Evolutionary conservation across 2,888 invertebrate genomes (phyloP), one percentile per base, ranked within the genome.

Genomic region (Microctonus brassicae): DNA sequence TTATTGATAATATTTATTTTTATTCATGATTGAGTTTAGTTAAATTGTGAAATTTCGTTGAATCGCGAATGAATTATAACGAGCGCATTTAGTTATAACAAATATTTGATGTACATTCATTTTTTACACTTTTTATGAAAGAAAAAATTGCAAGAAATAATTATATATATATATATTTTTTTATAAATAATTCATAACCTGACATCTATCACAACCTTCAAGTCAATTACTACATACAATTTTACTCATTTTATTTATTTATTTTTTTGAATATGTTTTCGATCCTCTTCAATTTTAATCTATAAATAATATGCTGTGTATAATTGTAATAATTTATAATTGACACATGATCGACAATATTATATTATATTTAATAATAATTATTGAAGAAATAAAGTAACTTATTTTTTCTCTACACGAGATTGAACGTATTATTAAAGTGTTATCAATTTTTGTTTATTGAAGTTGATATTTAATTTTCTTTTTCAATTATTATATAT

Each of bases 11-110:
- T 26, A 26, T n/a, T 57, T 17, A 57, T 4, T 26, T n/a, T 26
- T 29, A 57, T 22, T 22, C 13, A 26, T 26, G 26, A 57, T 22
- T 9, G 26, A 57, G 13, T 2, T 29, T 9, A 5, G 24, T 7
- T n/a, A 57, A 57, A 57, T 26, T 29, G 57, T 47, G 17, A 36
- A 47, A 47, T 57, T 57, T 57, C 57, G 57, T 57, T 57, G 57
- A 57, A 57, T 26, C n/a, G n/a, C 26, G 57, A n/a, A 57, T 29
- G 10, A n/a, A 47, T n/a, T 57, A 26, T 7, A 24, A 20, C 20
- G 26, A 26, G 57, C 24, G 57, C 57, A 22, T 57, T 57, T 13
- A 4, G 9, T 17, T 57, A 57, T 26, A 22, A n/a, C 22, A 55
- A 10, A n/a, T 17, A 24, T 10, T 55, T 1, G 11, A n/a, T n/a